Evolutionary conservation across 2,888 invertebrate genomes (phyloP).

Genomic region (Bruchidius siliquastri): DNA sequence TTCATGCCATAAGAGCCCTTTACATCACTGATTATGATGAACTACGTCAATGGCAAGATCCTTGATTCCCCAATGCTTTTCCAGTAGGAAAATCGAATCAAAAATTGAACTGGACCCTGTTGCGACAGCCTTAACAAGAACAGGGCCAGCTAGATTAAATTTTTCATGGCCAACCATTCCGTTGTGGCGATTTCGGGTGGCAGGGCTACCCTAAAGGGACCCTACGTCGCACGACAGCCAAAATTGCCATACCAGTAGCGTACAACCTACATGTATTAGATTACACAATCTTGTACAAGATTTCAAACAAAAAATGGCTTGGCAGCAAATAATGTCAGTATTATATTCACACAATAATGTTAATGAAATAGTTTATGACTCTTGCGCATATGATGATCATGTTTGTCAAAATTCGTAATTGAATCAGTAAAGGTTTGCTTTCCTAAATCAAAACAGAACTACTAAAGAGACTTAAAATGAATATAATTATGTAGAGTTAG

Average conservation of each 20-base stretch:
- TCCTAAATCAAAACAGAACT: no score
- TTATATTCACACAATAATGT: no score
- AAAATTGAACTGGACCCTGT: conserved; percentile 32
- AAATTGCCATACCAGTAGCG: not conserved
- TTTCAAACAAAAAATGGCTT: no score
- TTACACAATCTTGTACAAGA: no score
- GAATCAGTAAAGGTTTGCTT: no score
- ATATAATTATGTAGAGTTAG: no score
- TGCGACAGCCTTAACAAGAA: conserved; percentile 36
- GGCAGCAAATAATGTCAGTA: no score
- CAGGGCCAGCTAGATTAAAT: conserved; percentile 39
- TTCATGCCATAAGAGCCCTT: no score
- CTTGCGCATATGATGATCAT: no score
- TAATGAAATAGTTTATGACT: no score
- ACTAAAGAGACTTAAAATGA: no score
- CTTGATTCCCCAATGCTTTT: not conserved
- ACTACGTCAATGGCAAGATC: not conserved
- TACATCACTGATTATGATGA: not conserved
- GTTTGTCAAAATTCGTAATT: no score
- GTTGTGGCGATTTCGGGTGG: conserved; percentile 24
- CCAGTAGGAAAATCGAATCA: conserved; percentile 7
- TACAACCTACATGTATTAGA: not conserved
- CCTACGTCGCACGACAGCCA: conserved; percentile 5
- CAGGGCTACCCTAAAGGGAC: conserved; percentile 32
- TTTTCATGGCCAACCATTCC: conserved; percentile 38